Evolutionary conservation across 1,140 invertebrate species (phyloP).

Genomic region (Saccostrea glomerata): DNA sequence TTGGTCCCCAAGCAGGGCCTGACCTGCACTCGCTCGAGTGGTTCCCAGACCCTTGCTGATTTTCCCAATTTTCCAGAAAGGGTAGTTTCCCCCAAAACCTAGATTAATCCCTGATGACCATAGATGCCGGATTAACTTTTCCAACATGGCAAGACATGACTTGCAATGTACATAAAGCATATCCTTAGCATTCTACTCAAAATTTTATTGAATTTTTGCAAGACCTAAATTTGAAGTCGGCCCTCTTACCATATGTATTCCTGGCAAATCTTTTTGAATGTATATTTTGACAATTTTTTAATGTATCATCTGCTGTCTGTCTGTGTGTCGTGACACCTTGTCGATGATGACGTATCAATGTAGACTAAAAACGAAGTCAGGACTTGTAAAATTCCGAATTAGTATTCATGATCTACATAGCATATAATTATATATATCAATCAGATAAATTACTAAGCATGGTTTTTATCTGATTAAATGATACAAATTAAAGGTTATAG

Average conservation of each 20-base stretch:
- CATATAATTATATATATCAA: background rate
- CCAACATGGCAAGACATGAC: too few species aligned
- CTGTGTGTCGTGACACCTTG: slow-evolving; percentile 56
- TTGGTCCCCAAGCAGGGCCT: too few species aligned
- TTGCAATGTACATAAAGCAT: too few species aligned
- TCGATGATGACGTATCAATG: slow-evolving; percentile 46
- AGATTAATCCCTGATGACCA: too few species aligned
- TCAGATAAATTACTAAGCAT: background rate
- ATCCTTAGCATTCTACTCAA: too few species aligned
- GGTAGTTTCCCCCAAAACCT: too few species aligned
- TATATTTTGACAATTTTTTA: background rate
- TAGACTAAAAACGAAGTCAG: background rate
- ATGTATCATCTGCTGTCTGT: slow-evolving; percentile 50
- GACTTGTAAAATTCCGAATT: background rate
- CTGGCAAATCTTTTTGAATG: background rate
- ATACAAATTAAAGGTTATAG: too few species aligned
- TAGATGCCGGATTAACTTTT: too few species aligned
- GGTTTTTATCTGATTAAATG: too few species aligned
- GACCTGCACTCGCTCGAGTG: too few species aligned
- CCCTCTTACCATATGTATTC: background rate
- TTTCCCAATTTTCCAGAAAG: too few species aligned
- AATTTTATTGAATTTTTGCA: background rate
- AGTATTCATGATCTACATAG: background rate
- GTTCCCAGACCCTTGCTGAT: too few species aligned
- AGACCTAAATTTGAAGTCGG: background rate